phyloP scores from a whole-genome alignment of 2,888 invertebrate species.

The Ferrisia virgata region DNA sequence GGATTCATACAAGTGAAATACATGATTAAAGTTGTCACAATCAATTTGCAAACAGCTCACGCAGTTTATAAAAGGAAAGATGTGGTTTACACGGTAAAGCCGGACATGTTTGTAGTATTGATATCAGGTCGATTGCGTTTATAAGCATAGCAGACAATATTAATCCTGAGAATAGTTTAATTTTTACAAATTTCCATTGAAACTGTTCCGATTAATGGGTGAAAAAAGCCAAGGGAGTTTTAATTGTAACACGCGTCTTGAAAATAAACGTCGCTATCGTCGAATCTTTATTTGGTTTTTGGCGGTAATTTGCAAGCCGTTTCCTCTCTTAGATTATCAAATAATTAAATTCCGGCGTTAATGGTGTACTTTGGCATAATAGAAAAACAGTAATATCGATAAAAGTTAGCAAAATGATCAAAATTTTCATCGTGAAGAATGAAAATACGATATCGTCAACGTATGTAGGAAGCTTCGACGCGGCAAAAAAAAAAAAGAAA shows the following conservation, averaged over 20 bases:
- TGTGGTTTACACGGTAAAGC: neutral
- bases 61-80: neutral
- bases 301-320: neutral
- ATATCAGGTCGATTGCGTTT: neutral
- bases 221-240: neutral
- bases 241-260: neutral
- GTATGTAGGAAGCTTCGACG: neutral
- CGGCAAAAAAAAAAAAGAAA: neutral
- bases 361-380: neutral
- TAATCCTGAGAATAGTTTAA: neutral
- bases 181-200: neutral
- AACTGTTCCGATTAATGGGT: neutral
- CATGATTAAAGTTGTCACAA: slow-evolving; percentile 23
- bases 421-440: neutral
- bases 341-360: slow-evolving; percentile 4
- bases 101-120: neutral
- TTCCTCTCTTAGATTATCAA: slow-evolving; percentile 3
- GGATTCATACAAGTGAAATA: neutral
- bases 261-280: neutral
- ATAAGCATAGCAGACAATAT: neutral
- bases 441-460: neutral
- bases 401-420: slow-evolving; percentile 5
- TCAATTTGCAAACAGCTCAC: neutral
- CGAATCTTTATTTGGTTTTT: neutral
- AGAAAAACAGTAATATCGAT: neutral